Conservation (phyloP, 1,140 invertebrate species). For the Samia ricini region DNA sequence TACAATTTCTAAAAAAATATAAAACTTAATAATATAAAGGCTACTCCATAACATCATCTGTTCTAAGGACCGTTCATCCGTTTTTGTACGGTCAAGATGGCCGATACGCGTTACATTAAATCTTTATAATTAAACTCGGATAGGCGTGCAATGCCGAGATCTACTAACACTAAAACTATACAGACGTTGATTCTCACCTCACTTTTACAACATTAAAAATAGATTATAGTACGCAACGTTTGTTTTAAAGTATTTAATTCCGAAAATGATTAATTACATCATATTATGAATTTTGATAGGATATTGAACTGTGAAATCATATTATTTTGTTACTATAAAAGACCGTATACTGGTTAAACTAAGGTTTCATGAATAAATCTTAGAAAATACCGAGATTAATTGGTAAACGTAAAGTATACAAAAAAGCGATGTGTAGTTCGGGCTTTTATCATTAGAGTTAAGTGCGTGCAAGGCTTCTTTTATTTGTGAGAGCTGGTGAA, state of each 20-base stretch:
- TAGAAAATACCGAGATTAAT: too few species aligned
- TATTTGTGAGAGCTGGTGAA: too few species aligned
- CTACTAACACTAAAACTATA: slow-evolving; percentile 2
- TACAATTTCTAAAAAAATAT: background rate
- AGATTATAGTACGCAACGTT: background rate
- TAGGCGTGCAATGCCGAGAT: slow-evolving; percentile 33
- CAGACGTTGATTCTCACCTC: slow-evolving; percentile 5
- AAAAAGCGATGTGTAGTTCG: too few species aligned
- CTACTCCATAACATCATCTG: slow-evolving; percentile 20
- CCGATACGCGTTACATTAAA: slow-evolving; percentile 40
- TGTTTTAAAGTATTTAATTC: background rate
- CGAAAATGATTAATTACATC: too few species aligned
- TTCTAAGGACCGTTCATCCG: slow-evolving; percentile 19
- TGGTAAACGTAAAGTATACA: too few species aligned
- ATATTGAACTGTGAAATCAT: too few species aligned
- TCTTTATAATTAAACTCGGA: slow-evolving; percentile 45
- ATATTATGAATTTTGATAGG: too few species aligned
- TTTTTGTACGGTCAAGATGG: slow-evolving; percentile 34
- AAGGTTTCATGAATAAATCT: too few species aligned
- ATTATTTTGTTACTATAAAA: too few species aligned
- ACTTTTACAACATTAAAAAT: background rate
- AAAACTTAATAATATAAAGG: background rate
- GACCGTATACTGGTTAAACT: too few species aligned
- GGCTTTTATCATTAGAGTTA: too few species aligned
- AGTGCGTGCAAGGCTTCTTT: too few species aligned